phyloP scores from a whole-genome alignment of 2,888 invertebrate species.

The Meandrusa payeni region DNA sequence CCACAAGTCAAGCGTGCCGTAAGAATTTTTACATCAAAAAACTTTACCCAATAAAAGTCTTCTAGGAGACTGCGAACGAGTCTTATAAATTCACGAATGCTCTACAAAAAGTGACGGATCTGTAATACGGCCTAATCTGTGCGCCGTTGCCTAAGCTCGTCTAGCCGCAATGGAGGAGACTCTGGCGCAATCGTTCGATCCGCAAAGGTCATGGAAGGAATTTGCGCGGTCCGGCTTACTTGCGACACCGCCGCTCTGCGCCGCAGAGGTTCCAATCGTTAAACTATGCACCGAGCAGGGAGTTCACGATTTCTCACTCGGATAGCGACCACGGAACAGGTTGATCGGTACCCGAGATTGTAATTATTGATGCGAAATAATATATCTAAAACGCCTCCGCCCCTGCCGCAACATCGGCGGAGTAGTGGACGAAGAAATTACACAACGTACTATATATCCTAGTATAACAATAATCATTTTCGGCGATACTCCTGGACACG shows the following conservation, averaged over 20 bases:
- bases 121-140: constrained; percentile 55
- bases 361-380: constrained; percentile 24
- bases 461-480: too few relatives aligned
- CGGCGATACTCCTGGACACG: too few relatives aligned
- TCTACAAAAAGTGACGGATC: constrained; percentile 37
- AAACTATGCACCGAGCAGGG: constrained; percentile 31
- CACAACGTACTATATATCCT: too few relatives aligned
- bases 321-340: constrained; percentile 34
- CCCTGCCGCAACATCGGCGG: too few relatives aligned
- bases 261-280: constrained; percentile 49
- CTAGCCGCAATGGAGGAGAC: constrained; percentile 67
- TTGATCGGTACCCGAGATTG: constrained; percentile 30
- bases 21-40: too few relatives aligned
- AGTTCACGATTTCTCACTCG: constrained; percentile 42
- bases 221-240: constrained; percentile 74
- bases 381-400: constrained; percentile 12
- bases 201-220: constrained; percentile 79
- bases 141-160: constrained; percentile 71
- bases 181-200: constrained; percentile 75
- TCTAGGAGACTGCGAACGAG: too few relatives aligned
- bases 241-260: constrained; percentile 63
- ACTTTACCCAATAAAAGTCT: too few relatives aligned
- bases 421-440: too few relatives aligned
- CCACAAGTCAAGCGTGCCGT: too few relatives aligned
- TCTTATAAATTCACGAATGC: background rate